Percentiles rank a stretch among this genome's conserved stretches.
Conservation (phyloP, 92 coral and sea anemone genomes). For the Blastomussa wellsi region DNA sequence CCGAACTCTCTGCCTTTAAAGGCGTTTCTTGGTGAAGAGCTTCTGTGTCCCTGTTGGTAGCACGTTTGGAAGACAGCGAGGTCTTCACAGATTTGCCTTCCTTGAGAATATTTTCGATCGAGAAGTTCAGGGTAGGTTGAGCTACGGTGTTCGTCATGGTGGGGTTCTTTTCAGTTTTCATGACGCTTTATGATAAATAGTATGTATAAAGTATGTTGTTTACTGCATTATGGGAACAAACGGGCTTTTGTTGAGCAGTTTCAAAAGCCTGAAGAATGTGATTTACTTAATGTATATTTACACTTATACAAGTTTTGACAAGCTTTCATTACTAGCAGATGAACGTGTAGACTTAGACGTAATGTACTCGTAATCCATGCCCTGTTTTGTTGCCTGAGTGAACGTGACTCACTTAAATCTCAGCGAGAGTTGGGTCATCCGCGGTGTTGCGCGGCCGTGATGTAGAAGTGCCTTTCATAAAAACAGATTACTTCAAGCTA, state of each 20-base stretch:
- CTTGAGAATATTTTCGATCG: constrained; percentile 83
- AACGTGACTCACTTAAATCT: constrained; percentile 11
- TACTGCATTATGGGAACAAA: constrained; percentile 33
- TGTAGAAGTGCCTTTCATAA: neutral
- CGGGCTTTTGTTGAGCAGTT: constrained; percentile 43
- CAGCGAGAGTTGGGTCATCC: constrained; percentile 1
- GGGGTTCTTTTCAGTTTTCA: constrained; percentile 1
- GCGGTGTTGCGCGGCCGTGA: neutral
- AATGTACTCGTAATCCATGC: constrained; percentile 43
- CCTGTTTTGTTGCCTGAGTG: neutral
- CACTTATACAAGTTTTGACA: constrained; percentile 73
- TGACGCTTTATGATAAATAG: constrained; percentile 11
- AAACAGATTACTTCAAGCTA: neutral
- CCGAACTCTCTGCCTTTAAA: neutral
- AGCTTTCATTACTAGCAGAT: constrained; percentile 77
- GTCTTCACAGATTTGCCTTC: neutral
- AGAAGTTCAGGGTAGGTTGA: constrained; percentile 67
- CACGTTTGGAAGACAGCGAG: neutral
- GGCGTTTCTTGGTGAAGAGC: neutral
- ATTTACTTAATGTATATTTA: constrained; percentile 78
- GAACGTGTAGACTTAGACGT: constrained; percentile 57
- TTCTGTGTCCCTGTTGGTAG: neutral
- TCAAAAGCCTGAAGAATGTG: constrained; percentile 66
- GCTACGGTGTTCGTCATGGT: constrained; percentile 17
- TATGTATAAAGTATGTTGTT: constrained; percentile 18